phyloP scores from a whole-genome alignment of 2,113 vertebrate species.

The Ivindomyrus marchei region DNA sequence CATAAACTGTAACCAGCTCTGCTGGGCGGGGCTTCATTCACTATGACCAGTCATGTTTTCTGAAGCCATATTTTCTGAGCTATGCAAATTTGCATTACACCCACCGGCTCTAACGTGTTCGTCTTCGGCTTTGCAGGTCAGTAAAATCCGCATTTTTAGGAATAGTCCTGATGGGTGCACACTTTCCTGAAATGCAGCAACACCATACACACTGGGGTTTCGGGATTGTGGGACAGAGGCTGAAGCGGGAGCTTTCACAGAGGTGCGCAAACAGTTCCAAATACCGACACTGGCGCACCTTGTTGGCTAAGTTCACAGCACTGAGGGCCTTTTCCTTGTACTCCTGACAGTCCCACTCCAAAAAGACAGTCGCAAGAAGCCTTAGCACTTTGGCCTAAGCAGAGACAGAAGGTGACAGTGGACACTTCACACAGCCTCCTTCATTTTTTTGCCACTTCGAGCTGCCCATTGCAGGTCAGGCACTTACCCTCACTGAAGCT shows the following conservation, averaged over 20 bases:
- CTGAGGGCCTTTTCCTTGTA: conserved; percentile 71
- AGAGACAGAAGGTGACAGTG: conserved; percentile 12
- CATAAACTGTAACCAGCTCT: neutral
- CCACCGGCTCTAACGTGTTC: conserved; percentile 70
- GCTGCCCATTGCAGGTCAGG: neutral
- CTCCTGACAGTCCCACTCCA: conserved; percentile 68
- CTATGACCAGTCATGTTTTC: neutral
- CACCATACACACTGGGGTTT: neutral
- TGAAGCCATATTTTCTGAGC: neutral
- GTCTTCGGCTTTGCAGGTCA: conserved; percentile 61
- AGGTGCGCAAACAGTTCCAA: neutral
- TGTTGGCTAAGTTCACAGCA: conserved; percentile 73
- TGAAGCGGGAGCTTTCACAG: neutral
- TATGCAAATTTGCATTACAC: conserved; percentile 19
- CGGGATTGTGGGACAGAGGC: neutral
- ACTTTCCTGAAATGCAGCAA: conserved; percentile 59
- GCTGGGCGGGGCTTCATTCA: neutral
- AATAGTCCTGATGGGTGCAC: conserved; percentile 68
- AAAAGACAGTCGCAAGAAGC: conserved; percentile 75
- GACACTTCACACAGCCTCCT: neutral
- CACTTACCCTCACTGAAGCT: conserved; percentile 71
- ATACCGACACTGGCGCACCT: conserved; percentile 55
- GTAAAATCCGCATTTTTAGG: conserved; percentile 78
- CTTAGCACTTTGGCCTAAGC: conserved; percentile 76
- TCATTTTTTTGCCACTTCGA: neutral